Evolutionary conservation across 2,888 invertebrate species (phyloP), one percentile per base, ranked within the genome.

Genomic region (Hirtodrosophila alboralis): DNA sequence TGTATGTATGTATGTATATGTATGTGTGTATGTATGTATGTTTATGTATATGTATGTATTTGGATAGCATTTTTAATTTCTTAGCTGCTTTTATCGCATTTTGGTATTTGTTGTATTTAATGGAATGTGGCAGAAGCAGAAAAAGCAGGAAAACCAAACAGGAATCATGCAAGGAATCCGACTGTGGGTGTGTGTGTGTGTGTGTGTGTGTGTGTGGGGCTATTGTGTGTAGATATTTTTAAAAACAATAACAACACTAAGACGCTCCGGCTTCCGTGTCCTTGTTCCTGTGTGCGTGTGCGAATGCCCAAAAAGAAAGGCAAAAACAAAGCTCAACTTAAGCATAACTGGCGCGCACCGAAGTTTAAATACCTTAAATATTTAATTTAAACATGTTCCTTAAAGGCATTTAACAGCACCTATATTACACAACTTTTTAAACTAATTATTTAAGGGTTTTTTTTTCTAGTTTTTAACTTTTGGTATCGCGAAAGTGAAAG

Each of bases 41-140:
- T 30, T n/a, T n/a, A 43, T 14, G 33, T 41, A 31, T 28, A 26
- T 48, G 59, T 56, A n/a, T n/a, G n/a, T n/a, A n/a, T 54, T 54
- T 68, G 27, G 37, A 47, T 37, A 75, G 60, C 68, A 83, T 75
- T 83, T 79, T 79, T 75, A 77, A 77, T 83, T 83, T 79, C 64
- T 64, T 60, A 49, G 57, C 45, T 40, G 57, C 68, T 72, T 83
- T 83, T 68, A 77, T 77, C 72, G 69, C 62, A 80, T 76, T 80
- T 79, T 43, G 47, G 68, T 57, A 72, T 84, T 84, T 72, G 60
- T 80, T 76, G 41, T 69, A 63, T 76, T 60, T 59, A 61, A 73
- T 73, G 77, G 69, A 80, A 77, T 84, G 80, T 57, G 80, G 43
- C 64, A 54, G 45, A 44, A 59, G 26, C 34, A 43, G 28, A 51